phyloP scores from a whole-genome alignment of 2,888 invertebrate species.

The Nasonia oneida region DNA sequence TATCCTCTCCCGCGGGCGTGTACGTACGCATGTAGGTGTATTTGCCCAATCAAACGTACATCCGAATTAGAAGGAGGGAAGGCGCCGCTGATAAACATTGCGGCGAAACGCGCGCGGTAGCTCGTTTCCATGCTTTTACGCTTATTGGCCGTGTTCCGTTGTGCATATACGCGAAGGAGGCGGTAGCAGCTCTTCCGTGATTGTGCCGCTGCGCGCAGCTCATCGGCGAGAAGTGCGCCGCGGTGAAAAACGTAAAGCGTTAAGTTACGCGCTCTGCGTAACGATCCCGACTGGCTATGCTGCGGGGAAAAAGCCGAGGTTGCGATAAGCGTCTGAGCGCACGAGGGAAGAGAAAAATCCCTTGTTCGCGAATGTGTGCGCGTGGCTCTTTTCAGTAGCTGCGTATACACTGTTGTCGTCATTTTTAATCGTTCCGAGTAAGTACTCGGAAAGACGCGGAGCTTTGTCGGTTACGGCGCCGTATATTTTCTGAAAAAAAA shows the following conservation, averaged over 20 bases:
- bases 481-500: constrained; percentile 12
- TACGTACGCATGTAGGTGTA: background rate
- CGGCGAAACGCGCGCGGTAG: constrained; percentile 49
- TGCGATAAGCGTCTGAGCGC: background rate
- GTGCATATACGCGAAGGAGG: constrained; percentile 26
- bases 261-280: constrained; percentile 7
- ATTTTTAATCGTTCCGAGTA: constrained; percentile 26
- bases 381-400: background rate
- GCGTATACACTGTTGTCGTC: background rate
- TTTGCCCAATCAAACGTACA: constrained; percentile 1
- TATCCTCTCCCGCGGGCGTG: constrained; percentile 9
- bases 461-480: constrained; percentile 12
- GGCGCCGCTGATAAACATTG: constrained; percentile 47
- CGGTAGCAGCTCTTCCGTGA: constrained; percentile 55
- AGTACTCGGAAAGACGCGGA: constrained; percentile 17
- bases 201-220: constrained; percentile 24
- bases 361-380: background rate
- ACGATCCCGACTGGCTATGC: background rate
- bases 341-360: background rate
- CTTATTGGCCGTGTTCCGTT: constrained; percentile 60
- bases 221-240: constrained; percentile 12
- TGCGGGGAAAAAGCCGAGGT: background rate
- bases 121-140: constrained; percentile 64
- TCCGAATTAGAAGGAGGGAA: constrained; percentile 21
- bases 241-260: constrained; percentile 29